A percentile compares a stretch with the other conserved stretches of the same genome.
phyloP scores from a whole-genome alignment of 2,113 vertebrate genomes.

The Cyphomyrus discorhynchus region DNA sequence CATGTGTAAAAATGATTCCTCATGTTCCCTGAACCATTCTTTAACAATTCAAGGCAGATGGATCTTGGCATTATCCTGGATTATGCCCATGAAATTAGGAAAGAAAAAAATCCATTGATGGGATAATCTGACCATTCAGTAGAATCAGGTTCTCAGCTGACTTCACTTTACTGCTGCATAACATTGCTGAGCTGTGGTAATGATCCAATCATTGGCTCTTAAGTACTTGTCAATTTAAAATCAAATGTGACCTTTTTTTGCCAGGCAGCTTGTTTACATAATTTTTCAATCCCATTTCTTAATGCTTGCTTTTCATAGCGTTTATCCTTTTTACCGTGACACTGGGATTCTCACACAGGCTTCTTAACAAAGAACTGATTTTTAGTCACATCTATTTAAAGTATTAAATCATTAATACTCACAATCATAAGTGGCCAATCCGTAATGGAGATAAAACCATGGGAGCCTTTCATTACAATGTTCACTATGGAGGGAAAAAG shows the following conservation, averaged over 20 bases:
- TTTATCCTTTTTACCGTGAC: not conserved
- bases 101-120: not conserved
- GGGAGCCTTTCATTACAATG: conserved; percentile 71
- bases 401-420: conserved; percentile 47
- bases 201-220: not conserved
- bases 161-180: not conserved
- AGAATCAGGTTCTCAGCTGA: not conserved
- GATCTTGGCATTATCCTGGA: not conserved
- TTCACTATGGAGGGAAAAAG: conserved; percentile 56
- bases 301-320: not conserved
- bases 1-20: not conserved
- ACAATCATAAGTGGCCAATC: conserved; percentile 88
- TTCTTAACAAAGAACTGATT: not conserved
- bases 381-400: not conserved
- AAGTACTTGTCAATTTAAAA: not conserved
- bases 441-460: conserved; percentile 78
- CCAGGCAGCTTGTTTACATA: not conserved
- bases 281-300: not conserved
- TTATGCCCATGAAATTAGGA: not conserved
- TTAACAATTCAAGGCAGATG: not conserved
- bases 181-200: not conserved
- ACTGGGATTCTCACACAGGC: not conserved
- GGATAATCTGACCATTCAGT: not conserved
- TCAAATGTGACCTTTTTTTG: not conserved
- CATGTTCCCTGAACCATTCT: not conserved